Conservation (phyloP, 2,113 vertebrate species). For the Salvelinus alpinus region DNA sequence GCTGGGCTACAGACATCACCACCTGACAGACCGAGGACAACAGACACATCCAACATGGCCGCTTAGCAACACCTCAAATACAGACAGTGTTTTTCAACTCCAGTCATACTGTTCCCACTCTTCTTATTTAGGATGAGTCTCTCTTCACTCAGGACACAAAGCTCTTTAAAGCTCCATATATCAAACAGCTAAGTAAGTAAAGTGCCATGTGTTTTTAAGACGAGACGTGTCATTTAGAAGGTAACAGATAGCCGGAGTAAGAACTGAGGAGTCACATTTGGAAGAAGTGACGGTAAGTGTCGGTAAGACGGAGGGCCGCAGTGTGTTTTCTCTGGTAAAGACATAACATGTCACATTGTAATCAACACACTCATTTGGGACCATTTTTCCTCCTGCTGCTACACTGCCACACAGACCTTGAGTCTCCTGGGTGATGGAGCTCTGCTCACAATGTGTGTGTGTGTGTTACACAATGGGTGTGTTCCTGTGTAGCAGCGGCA, state of each 20-base stretch:
- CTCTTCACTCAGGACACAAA: neutral
- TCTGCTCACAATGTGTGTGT: slow-evolving; percentile 27
- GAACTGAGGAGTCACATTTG: neutral
- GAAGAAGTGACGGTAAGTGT: too few species aligned
- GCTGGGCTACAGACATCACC: slow-evolving; percentile 95
- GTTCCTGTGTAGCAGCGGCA: neutral
- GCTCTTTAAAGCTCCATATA: neutral
- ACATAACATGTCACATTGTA: slow-evolving; percentile 68
- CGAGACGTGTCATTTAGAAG: neutral
- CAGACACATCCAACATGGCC: neutral
- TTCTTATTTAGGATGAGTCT: too few species aligned
- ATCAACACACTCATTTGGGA: slow-evolving; percentile 69
- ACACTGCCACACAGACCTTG: slow-evolving; percentile 66
- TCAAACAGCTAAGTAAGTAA: neutral
- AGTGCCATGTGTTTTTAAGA: neutral
- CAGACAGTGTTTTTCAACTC: neutral
- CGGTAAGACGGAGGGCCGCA: slow-evolving; percentile 60
- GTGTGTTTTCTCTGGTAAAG: slow-evolving; percentile 46
- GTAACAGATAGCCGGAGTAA: neutral
- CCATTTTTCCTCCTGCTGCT: slow-evolving; percentile 60
- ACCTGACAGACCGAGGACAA: slow-evolving; percentile 73
- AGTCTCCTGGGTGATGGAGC: slow-evolving; percentile 66
- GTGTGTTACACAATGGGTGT: slow-evolving; percentile 29
- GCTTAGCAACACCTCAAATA: neutral
- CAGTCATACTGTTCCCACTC: neutral